Evolutionary conservation across 2,113 vertebrate species (phyloP).

Genomic region (Sylvia atricapilla): DNA sequence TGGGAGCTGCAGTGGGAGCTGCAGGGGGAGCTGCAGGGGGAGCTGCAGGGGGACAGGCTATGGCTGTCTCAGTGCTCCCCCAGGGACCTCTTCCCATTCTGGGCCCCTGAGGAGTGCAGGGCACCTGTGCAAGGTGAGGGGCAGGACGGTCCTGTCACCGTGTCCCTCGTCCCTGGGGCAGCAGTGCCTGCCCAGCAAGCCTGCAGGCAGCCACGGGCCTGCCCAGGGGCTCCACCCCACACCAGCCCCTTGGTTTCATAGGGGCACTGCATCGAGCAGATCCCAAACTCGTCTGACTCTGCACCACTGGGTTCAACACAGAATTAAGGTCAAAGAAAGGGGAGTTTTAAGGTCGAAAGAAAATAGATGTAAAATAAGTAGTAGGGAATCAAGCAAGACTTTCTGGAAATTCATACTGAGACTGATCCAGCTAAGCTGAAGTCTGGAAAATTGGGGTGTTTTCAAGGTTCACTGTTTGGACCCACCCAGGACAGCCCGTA

Average conservation of each 20-base stretch:
- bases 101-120: not conserved
- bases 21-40: not conserved
- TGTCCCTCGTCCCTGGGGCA: rapidly evolving
- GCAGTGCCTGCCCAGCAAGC: not conserved
- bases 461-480: not conserved
- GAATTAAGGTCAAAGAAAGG: not conserved
- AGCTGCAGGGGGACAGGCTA: not conserved
- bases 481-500: not conserved
- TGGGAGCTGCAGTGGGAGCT: not conserved
- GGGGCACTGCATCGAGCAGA: too few species aligned
- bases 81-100: rapidly evolving
- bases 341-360: not conserved
- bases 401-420: not conserved
- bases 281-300: not conserved
- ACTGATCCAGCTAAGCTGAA: not conserved
- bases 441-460: not conserved
- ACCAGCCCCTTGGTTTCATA: rapidly evolving
- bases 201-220: not conserved
- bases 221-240: not conserved
- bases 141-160: not conserved
- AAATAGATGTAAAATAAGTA: not conserved
- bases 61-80: not conserved
- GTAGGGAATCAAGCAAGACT: not conserved
- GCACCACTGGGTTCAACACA: not conserved
- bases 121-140: not conserved